Conservation (phyloP, 2,113 vertebrate species). For the Burhinus oedicnemus region DNA sequence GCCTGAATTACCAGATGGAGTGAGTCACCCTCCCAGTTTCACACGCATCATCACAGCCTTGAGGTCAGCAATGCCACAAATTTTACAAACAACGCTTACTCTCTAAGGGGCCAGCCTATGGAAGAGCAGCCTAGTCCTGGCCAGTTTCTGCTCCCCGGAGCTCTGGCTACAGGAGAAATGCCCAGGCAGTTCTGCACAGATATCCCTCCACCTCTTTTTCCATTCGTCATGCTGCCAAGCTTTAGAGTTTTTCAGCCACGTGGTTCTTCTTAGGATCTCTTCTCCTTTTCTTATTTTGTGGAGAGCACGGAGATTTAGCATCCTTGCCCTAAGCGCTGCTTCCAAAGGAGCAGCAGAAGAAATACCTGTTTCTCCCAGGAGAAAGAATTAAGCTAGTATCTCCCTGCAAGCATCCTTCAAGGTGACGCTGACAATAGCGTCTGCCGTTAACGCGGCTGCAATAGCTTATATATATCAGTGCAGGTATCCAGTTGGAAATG, state of each 20-base stretch:
- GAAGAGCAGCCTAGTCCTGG: not conserved
- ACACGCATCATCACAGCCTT: not conserved
- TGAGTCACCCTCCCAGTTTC: not conserved
- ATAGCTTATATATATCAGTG: not conserved
- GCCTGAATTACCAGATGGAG: not conserved
- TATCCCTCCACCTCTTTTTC: not conserved
- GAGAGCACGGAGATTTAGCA: not conserved
- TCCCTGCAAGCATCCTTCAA: conserved; percentile 7
- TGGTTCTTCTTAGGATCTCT: not conserved
- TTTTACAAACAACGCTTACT: not conserved
- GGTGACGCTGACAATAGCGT: conserved; percentile 16
- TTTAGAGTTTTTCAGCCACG: not conserved
- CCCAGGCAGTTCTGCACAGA: not conserved
- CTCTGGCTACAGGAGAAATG: not conserved
- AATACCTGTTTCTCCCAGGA: not conserved
- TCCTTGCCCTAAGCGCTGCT: not conserved
- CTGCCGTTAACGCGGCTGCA: not conserved
- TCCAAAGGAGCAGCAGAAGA: not conserved
- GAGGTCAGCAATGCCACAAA: not conserved
- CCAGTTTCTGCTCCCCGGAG: not conserved
- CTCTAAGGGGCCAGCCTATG: not conserved
- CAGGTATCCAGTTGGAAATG: not conserved
- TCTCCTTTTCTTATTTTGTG: not conserved
- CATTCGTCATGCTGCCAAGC: not conserved
- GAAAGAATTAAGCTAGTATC: not conserved